Conservation (phyloP, 2,113 vertebrate genomes). For the Callocephalon fimbriatum region DNA sequence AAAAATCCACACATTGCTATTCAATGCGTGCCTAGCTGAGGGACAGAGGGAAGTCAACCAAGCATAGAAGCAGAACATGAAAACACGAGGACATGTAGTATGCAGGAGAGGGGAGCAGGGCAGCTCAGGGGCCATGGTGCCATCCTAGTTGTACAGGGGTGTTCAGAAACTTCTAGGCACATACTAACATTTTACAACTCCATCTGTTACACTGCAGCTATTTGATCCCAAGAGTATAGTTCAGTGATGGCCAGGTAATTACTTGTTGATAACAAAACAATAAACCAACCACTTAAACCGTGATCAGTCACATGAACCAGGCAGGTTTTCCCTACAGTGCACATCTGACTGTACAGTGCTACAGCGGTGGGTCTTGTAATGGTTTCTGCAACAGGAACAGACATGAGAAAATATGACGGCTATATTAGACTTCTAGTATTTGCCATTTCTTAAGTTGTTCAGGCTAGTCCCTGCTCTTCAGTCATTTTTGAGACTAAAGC, state of each 20-base stretch:
- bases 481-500: not conserved
- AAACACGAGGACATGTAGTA: accelerated
- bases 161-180: not conserved
- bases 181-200: not conserved
- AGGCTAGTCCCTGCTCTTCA: not conserved
- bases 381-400: not conserved
- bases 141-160: accelerated
- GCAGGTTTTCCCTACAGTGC: not conserved
- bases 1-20: not conserved
- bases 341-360: not conserved
- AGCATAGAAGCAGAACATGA: accelerated
- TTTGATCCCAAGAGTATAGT: not conserved
- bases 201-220: not conserved
- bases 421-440: not conserved
- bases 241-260: not conserved
- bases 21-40: not conserved
- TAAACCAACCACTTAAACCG: not conserved
- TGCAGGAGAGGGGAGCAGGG: not conserved
- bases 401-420: not conserved
- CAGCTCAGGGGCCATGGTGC: not conserved
- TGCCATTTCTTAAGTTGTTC: not conserved
- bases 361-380: not conserved
- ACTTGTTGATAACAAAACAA: not conserved
- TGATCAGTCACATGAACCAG: not conserved
- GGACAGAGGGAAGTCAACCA: not conserved